Base-by-base conservation (phyloP, 2,113 vertebrate genomes). In the Fulmarus glacialis region DNA sequence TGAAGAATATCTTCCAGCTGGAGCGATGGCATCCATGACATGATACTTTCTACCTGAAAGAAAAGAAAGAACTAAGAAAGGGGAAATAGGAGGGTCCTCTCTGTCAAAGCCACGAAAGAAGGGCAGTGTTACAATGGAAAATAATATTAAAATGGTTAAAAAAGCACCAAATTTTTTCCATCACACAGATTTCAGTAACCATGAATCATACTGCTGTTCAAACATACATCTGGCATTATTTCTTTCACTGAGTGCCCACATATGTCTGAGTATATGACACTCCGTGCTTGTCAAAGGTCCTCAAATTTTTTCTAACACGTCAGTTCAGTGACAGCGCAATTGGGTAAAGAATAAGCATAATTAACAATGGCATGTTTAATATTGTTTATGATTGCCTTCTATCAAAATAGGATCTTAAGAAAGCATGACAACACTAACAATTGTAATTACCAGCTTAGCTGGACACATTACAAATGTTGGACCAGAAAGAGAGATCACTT, bases 151-250 rank as follows among this genome's bases (percentile, higher is more conserved):
- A 96, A 91, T 43, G 13, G n/a, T 88, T 92, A 1, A 72, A 93
- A 95, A 88, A 64, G 19, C 12, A 81, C 55, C 87, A 72, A 21
- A 4, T 82, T 72, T 94, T 82, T 91, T 87, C 83, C 89, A 73
- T 92, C 94, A 87, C 72, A 68, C 60, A 67, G 43, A 87, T 95
- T 96, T 97, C 93, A 83, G 75, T 86, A 77, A 90, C 91, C 93
- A 68, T 93, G 89, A 94, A 86, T 94, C 90, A 97, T 68, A 55
- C 50, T 80, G 60, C 83, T 92, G 87, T 92, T 84, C 90, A 94
- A 97, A 88, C 60, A 92, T 89, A 90, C 92, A 94, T 96, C 90
- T 98, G 95, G 82, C 92, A 95, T 89, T 93, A 92, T 94, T 97
- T 93, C 82, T 79, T 78, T 73, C 75, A 83, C 17, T 40, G 75